Conservation (phyloP, 2,888 invertebrate genomes). For the Hipparchia semele region DNA sequence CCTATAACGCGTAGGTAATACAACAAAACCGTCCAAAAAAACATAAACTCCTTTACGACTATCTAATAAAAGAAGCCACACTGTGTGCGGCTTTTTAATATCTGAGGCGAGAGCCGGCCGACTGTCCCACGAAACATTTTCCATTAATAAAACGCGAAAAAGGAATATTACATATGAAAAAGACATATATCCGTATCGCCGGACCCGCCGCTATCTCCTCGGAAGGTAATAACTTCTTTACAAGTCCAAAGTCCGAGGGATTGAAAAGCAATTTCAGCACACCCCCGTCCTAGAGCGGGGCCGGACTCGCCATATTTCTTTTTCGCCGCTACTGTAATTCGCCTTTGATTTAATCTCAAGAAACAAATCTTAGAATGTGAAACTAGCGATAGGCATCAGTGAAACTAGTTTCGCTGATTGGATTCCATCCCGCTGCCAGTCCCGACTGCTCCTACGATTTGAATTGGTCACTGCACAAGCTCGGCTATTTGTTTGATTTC, state of each 20-base stretch:
- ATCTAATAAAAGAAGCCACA: slow-evolving; percentile 73
- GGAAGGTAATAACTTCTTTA: slow-evolving; percentile 85
- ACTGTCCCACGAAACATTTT: slow-evolving; percentile 82
- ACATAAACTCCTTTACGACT: slow-evolving; percentile 71
- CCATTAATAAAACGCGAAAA: slow-evolving; percentile 84
- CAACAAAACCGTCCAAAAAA: slow-evolving; percentile 45
- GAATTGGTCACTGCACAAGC: slow-evolving; percentile 73
- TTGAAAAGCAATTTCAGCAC: slow-evolving; percentile 85
- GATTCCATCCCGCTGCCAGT: slow-evolving; percentile 66
- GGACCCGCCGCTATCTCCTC: slow-evolving; percentile 82
- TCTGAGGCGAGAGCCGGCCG: slow-evolving; percentile 73
- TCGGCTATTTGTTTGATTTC: slow-evolving; percentile 76
- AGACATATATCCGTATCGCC: slow-evolving; percentile 83
- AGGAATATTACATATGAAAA: slow-evolving; percentile 84
- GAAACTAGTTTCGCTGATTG: slow-evolving; percentile 80
- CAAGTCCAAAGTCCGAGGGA: slow-evolving; percentile 85
- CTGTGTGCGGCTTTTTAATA: slow-evolving; percentile 77
- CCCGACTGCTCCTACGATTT: slow-evolving; percentile 67
- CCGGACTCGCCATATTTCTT: slow-evolving; percentile 81
- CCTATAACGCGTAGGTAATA: slow-evolving; percentile 33
- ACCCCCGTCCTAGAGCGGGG: slow-evolving; percentile 77
- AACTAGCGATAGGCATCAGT: slow-evolving; percentile 81
- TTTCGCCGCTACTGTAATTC: slow-evolving; percentile 82
- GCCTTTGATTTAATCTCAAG: slow-evolving; percentile 83
- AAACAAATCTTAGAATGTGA: slow-evolving; percentile 84